Percentiles rank a stretch among this genome's conserved stretches.
Conservation (phyloP, 2,113 vertebrate species). For the Coptodon rendalli region DNA sequence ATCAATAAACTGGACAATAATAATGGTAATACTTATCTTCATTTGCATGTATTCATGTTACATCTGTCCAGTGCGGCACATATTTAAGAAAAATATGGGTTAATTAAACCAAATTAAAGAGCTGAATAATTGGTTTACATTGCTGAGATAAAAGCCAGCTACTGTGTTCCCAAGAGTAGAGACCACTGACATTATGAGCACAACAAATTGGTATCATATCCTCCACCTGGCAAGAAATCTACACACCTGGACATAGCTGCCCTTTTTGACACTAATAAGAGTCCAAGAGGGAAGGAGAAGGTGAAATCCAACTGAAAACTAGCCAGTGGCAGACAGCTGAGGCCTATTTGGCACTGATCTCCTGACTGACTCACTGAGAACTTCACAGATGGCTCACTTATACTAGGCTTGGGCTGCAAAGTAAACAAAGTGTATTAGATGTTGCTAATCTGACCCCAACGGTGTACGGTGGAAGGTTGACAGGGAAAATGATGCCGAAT, state of each 20-base stretch:
- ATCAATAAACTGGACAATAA: background rate
- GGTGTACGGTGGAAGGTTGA: background rate
- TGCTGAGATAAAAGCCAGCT: background rate
- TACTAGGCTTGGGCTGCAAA: background rate
- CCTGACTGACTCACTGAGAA: slow-evolving; percentile 22
- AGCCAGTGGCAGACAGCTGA: slow-evolving; percentile 54
- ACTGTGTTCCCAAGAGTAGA: background rate
- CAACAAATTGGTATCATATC: slow-evolving; percentile 52
- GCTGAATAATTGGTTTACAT: slow-evolving; percentile 11
- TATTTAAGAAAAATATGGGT: background rate
- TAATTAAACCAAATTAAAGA: slow-evolving; percentile 8
- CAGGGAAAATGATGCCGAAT: background rate
- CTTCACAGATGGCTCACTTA: slow-evolving; percentile 56
- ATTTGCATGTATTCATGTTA: background rate
- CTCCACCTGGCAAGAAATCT: slow-evolving; percentile 44
- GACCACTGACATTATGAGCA: slow-evolving; percentile 21
- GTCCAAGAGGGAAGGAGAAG: slow-evolving; percentile 12
- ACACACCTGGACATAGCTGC: slow-evolving; percentile 52
- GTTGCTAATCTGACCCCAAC: slow-evolving; percentile 20
- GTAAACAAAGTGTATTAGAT: slow-evolving; percentile 43
- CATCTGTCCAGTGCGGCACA: background rate
- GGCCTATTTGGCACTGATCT: slow-evolving; percentile 49
- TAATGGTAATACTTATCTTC: background rate
- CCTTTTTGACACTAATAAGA: slow-evolving; percentile 60
- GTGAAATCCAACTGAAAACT: slow-evolving; percentile 43